Evolutionary conservation across 92 coral and sea anemone species (phyloP), one percentile per base, ranked within the genome.

Genomic region (Nematostella vectensis): DNA sequence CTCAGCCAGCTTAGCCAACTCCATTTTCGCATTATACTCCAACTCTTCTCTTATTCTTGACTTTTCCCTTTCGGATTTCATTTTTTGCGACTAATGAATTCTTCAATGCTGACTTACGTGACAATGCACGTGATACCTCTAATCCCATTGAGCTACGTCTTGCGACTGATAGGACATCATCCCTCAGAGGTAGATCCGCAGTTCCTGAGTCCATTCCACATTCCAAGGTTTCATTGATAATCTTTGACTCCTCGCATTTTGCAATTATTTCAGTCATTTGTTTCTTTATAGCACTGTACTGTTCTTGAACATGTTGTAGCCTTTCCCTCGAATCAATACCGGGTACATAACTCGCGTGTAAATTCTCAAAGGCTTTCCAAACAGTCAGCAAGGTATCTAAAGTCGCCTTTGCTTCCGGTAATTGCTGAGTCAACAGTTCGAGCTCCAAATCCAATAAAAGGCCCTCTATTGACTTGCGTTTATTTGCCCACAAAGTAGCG

Each of bases 1-100:
- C 11, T 59, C 66, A 29, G 40, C 66, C 20, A 59, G 54, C 27
- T 26, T 59, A 22, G 53, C 44, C 31, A 59, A n/a, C 44, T 40
- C 66, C 31, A 59, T 39, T 25, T 43, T 23, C 23, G 51, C 51
- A 25, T 26, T 26, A 40, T 47, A 40, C 1, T 52, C 66, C 27
- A 25, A 20, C 51, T 59, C 66, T 27, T 52, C 66, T 3, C 59
- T 25, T 54, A 4, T 54, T 50, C 17, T 27, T 15, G 15, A 15
- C 12, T 50, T 17, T 50, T 21, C 56, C n/a, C n/a, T n/a, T n/a
- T n/a, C n/a, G n/a, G 40, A 33, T 6, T 15, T 15, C 15, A 6
- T 6, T 6, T 33, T 33, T 33, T 6, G 40, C 15, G 15, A 33
- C 40, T 6, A 33, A 15, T 2, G 24, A 27, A 18, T 15, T 27